phyloP scores from a whole-genome alignment of 2,888 invertebrate species.

The Nymphalis c-album region DNA sequence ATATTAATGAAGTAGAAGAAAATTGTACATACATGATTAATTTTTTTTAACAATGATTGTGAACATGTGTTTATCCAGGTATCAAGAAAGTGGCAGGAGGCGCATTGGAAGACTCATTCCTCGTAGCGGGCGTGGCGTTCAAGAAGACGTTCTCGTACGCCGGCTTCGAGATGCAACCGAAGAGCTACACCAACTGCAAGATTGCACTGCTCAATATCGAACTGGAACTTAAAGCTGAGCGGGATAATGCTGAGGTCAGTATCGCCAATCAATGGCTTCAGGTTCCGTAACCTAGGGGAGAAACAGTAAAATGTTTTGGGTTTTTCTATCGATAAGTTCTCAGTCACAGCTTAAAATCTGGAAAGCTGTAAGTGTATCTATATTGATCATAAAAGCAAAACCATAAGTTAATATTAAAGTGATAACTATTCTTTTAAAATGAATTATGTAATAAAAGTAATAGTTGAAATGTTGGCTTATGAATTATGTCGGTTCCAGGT shows the following conservation, averaged over 20 bases:
- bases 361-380: too few species aligned
- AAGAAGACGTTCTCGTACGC: conserved; percentile 99
- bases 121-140: conserved; percentile 98
- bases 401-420: too few species aligned
- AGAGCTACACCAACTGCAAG: conserved; percentile 92
- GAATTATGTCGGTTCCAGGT: conserved; percentile 70
- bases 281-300: too few species aligned
- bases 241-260: conserved; percentile 95
- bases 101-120: conserved; percentile 91
- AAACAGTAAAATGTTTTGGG: background rate
- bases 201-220: conserved; percentile 99
- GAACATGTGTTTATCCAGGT: conserved; percentile 61
- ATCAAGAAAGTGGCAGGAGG: conserved; percentile 96
- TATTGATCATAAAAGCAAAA: too few species aligned
- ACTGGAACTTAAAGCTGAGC: conserved; percentile 97
- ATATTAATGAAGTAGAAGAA: too few species aligned
- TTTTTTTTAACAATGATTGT: too few species aligned
- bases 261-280: too few species aligned
- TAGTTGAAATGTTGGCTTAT: background rate
- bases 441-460: too few species aligned
- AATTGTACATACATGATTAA: too few species aligned
- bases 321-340: too few species aligned
- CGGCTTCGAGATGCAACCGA: conserved; percentile 99
- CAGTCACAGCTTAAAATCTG: too few species aligned
- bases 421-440: too few species aligned